These are phyloP conservation scores for Myathropa florea DNA, from an alignment of 2,888 invertebrate genomes.

Conservation along the genomic window DNA sequence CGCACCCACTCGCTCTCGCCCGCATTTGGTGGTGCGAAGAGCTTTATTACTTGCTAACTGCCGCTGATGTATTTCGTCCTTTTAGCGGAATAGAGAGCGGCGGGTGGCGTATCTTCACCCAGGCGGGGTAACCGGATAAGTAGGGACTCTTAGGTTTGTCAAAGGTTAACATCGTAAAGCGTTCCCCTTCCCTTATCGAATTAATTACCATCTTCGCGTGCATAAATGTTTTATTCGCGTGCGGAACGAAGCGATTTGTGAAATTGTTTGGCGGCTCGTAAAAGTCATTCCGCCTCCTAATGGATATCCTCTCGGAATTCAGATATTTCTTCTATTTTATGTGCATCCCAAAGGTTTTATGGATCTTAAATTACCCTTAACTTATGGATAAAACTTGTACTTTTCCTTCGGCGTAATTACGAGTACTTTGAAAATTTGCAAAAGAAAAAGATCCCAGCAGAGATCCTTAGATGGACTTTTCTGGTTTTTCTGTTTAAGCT, in stretches of 20 bases:
- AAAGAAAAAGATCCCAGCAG: neutral
- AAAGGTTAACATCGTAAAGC: constrained; percentile 22
- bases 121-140: neutral
- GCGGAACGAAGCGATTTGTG: constrained; percentile 44
- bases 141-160: constrained; percentile 2
- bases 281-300: constrained; percentile 18
- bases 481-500: no score
- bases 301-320: constrained; percentile 25
- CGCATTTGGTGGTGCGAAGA: no score
- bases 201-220: constrained; percentile 38
- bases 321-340: constrained; percentile 19
- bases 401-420: neutral
- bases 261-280: constrained; percentile 36
- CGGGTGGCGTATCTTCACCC: neutral
- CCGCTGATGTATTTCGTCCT: neutral
- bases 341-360: neutral
- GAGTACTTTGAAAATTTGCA: neutral
- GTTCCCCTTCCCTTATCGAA: neutral
- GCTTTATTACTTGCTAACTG: constrained; percentile 46
- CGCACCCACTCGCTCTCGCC: no score
- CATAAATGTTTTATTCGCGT: constrained; percentile 23
- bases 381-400: constrained; percentile 1
- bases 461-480: neutral
- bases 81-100: neutral
- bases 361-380: constrained; percentile 24